Conservation (phyloP, 2,888 invertebrate genomes). For the Sphaerophoria rueppellii region DNA sequence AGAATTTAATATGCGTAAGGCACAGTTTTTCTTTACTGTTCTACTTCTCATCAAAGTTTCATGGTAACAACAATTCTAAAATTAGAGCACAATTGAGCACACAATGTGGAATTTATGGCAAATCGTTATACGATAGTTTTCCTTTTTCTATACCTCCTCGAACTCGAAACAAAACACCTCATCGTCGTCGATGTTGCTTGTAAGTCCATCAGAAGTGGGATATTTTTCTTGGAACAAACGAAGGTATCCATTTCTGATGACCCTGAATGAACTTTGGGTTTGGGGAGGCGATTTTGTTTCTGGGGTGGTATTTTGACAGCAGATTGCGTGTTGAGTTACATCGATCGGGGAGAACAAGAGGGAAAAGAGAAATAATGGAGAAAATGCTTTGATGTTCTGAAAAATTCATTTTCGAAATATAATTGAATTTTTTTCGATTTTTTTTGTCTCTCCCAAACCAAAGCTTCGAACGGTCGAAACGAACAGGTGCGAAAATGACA, state of each 20-base stretch:
- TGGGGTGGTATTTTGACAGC: constrained; percentile 48
- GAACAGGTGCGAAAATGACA: constrained; percentile 62
- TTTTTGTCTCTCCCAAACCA: neutral
- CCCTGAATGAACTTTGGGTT: constrained; percentile 52
- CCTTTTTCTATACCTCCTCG: neutral
- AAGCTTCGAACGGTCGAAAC: neutral
- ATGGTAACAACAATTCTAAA: constrained; percentile 67
- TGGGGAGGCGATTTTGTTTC: neutral
- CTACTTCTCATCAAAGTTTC: constrained; percentile 68
- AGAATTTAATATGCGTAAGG: constrained; percentile 41
- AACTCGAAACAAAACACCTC: constrained; percentile 12
- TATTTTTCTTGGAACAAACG: neutral
- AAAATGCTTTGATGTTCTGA: constrained; percentile 39
- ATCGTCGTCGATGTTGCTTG: constrained; percentile 8
- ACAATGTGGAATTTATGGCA: constrained; percentile 8
- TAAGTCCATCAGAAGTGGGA: neutral
- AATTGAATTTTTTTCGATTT: constrained; percentile 48
- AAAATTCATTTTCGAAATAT: constrained; percentile 59
- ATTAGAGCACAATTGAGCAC: constrained; percentile 53
- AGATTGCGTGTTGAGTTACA: constrained; percentile 47
- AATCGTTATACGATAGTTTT: constrained; percentile 32
- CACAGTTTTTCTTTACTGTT: constrained; percentile 24
- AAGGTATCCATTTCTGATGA: constrained; percentile 58
- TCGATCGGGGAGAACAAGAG: constrained; percentile 16
- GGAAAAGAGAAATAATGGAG: constrained; percentile 21